Base-by-base conservation (phyloP, 2,888 invertebrate species). In the Diarsia rubi region DNA sequence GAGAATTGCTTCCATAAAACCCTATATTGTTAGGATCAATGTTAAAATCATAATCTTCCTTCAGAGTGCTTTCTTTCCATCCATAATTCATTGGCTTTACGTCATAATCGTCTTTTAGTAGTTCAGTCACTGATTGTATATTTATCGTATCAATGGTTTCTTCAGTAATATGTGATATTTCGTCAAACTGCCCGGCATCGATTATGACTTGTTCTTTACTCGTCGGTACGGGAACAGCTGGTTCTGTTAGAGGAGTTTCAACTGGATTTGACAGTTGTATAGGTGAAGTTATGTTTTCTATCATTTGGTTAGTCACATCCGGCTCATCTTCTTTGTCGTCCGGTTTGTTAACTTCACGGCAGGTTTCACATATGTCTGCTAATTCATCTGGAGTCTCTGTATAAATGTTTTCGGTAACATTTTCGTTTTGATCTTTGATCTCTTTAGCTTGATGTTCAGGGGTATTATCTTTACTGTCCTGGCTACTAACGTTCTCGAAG, bases 231-330 rank as follows among this genome's bases (percentile, higher is more conserved):
- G 44, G 59, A 9, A 64, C 79, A 62, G 68, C 86, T 19, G 74
- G 27, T 80, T 93, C 94, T 57, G 91, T 81, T 2, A 95, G 78
- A 6, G 91, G 90, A 5, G 90, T 93, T 89, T 92, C 94, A 21
- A 96, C 94, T 4, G 96, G 91, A 84, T 96, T 95, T 0, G 90
- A 91, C n/a, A 96, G 88, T 72, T 94, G 95, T 83, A 96, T 94
- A 3, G 93, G 95, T 5, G 95, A 92, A 52, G 92, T 95, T 54
- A 96, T 93, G 78, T 96, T 96, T 84, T 96, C 95, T 69, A 96
- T 95, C 19, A 96, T 81, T 66, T 96, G 93, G 21, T 89, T 84
- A 2, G 96, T 96, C 19, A 96, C 88, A 85, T 95, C 92, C 63
- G 94, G 77, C 6, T 90, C 92, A 14, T 91, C 92, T 74, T 91